Percentiles rank a stretch among this genome's conserved stretches.
These are phyloP conservation scores for Vidua macroura DNA, from an alignment of 2,113 vertebrate species.

Conservation along the genomic window DNA sequence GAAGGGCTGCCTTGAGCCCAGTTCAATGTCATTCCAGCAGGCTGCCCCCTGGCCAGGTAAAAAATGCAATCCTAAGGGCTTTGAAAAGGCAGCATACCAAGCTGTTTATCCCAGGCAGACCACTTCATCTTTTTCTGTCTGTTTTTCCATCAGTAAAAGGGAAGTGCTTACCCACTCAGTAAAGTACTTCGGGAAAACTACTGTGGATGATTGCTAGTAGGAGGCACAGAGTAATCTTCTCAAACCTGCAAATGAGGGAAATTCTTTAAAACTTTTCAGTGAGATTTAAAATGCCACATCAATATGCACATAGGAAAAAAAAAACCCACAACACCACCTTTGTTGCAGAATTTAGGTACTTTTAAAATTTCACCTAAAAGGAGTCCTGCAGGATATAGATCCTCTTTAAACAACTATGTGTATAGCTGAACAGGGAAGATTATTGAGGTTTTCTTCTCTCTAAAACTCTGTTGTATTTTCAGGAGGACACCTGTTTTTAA, in stretches of 20 bases:
- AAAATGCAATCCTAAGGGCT: background rate
- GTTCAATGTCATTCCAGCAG: rapidly evolving
- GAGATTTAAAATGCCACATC: background rate
- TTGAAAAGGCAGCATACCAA: background rate
- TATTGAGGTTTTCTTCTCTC: background rate
- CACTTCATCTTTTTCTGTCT: background rate
- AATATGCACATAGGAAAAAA: background rate
- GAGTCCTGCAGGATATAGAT: background rate
- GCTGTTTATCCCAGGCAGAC: background rate
- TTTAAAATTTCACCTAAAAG: background rate
- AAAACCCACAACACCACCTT: background rate
- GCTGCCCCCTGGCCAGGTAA: background rate
- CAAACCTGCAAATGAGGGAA: background rate
- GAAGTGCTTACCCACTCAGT: background rate
- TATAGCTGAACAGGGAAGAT: background rate
- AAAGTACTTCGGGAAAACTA: background rate
- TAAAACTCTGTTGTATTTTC: background rate
- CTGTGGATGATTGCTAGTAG: background rate
- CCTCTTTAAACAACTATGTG: background rate
- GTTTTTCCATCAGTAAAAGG: background rate
- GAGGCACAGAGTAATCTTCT: constrained; percentile 14
- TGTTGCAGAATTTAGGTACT: background rate
- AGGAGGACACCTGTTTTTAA: constrained; percentile 37
- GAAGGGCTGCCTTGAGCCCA: background rate
- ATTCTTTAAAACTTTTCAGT: background rate